Evolutionary conservation across 2,888 invertebrate genomes (phyloP), one percentile per base, ranked within the genome.

Genomic region (Amorpha juglandis): DNA sequence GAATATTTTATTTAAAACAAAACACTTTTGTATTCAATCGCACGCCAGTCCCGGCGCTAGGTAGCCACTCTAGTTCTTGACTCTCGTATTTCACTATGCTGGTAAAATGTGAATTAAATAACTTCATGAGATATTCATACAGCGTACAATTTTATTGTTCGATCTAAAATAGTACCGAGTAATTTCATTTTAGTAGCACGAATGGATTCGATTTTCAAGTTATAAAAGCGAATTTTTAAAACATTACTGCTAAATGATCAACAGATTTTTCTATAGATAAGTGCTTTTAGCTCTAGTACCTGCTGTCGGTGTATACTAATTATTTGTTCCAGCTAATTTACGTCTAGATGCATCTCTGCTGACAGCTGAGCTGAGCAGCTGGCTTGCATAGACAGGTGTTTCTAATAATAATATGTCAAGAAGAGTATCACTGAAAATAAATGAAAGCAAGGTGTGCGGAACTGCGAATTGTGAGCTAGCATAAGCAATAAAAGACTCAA

Each of bases 41-140:
- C 38, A 58, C 58, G 19, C 19, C 38, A 11, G 12, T 58, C 16
- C 12, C 42, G 11, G 19, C 42, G 7, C 7, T 42, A 1, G 42
- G 42, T 1, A 58, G 52, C 52, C 14, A 58, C 19, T 38, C 55
- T 7, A 19, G 42, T 42, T 42, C 42, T 38, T 38, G 11, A 38
- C 55, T 35, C 0, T 42, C 35, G 42, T 12, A 42, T 42, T 58
- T 58, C 42, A 58, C 42, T 58, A 58, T 11, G 42, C 42, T 42
- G 19, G 42, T 42, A 42, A 58, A 58, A 58, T 58, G 19, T 19
- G 42, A 58, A 58, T 58, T 58, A 19, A 58, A 58, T 21, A 42
- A 42, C 62, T 58, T 63, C 69, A 70, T 71, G 19, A 42, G 35
- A 2, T 58, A 19, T 58, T 58, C 58, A 9, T 42, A 19, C 12